phyloP scores from a whole-genome alignment of 2,888 invertebrate species.

The Hydropsyche betteni region DNA sequence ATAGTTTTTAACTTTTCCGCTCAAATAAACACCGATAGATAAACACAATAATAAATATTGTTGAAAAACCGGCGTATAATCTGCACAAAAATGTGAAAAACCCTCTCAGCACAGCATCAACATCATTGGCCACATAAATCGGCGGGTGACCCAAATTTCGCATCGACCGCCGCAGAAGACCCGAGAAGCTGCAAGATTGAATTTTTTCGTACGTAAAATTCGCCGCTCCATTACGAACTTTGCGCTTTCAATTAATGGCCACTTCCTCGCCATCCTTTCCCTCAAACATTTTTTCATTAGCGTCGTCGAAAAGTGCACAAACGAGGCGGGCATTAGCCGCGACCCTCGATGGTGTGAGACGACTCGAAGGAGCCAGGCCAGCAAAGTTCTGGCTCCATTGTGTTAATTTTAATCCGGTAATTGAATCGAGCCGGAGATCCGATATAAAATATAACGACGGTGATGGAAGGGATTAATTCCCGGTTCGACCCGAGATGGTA shows the following conservation, averaged over 20 bases:
- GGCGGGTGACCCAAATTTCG: too few relatives aligned
- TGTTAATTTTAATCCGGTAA: conserved; percentile 44
- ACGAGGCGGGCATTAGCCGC: not conserved
- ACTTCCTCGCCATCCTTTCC: too few relatives aligned
- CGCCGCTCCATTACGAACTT: conserved; percentile 21
- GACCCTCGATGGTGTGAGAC: too few relatives aligned
- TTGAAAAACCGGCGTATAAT: not conserved
- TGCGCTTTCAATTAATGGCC: conserved; percentile 27
- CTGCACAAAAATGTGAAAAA: not conserved
- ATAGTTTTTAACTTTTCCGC: too few relatives aligned
- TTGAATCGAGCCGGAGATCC: conserved; percentile 38
- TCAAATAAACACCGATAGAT: too few relatives aligned
- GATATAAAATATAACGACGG: conserved; percentile 43
- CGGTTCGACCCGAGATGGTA: conserved; percentile 18
- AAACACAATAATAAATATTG: too few relatives aligned
- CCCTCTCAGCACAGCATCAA: too few relatives aligned
- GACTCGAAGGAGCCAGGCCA: too few relatives aligned
- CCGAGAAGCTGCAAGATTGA: too few relatives aligned
- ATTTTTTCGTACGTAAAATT: conserved; percentile 12
- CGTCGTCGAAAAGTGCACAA: conserved; percentile 13
- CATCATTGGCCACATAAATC: conserved; percentile 5
- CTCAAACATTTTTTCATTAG: too few relatives aligned
- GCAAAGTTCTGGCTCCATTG: conserved; percentile 16
- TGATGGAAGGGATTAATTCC: conserved; percentile 37
- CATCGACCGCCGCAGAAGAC: too few relatives aligned